These are phyloP conservation scores for Taeniopygia guttata DNA, from an alignment of 2,797 vertebrate species.

Conservation along the genomic window DNA sequence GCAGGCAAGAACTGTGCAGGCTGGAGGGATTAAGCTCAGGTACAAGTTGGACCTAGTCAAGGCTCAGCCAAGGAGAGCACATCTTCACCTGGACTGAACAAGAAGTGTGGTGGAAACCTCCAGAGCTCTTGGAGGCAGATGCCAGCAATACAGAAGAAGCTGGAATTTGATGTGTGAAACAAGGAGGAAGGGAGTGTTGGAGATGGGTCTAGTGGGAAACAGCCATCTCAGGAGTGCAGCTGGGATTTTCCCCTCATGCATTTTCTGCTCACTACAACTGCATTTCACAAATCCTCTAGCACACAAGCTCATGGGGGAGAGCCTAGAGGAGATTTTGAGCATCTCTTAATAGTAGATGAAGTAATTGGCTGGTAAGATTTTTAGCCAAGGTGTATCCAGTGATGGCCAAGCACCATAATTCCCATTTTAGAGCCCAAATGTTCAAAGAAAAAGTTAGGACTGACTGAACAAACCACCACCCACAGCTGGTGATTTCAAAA, in stretches of 20 bases:
- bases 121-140: background rate
- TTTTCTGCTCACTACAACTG: background rate
- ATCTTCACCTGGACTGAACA: background rate
- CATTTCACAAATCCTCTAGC: background rate
- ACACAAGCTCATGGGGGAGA: background rate
- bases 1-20: background rate
- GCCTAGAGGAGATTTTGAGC: background rate
- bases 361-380: background rate
- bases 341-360: background rate
- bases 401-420: background rate
- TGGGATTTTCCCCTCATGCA: fast-evolving
- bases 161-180: background rate
- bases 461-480: background rate
- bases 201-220: background rate
- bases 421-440: background rate
- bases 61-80: background rate
- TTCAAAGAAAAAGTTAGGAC: background rate
- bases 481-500: background rate
- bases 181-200: background rate
- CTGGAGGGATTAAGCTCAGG: background rate
- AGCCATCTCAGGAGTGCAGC: background rate
- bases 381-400: background rate
- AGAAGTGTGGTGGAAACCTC: background rate
- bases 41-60: background rate
- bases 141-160: background rate